These are phyloP conservation scores for Pherbina coryleti DNA, from an alignment of 2,888 invertebrate genomes.

Conservation along the genomic window DNA sequence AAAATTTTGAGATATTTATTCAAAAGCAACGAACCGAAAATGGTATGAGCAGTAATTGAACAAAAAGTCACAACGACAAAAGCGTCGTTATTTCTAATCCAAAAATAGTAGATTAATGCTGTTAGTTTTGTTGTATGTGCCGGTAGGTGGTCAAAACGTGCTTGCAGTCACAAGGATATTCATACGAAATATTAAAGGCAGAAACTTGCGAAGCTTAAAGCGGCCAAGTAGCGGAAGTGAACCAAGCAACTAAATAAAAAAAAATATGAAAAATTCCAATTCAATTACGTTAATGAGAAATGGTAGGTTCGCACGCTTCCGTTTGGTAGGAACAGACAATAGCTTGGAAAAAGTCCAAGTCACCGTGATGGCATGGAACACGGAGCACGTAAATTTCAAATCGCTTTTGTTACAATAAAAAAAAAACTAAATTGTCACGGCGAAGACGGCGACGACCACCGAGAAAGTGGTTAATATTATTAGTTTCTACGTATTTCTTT, in stretches of 20 bases:
- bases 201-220: too few relatives aligned
- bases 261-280: background rate
- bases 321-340: background rate
- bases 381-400: too few relatives aligned
- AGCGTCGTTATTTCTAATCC: background rate
- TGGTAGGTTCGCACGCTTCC: background rate
- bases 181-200: background rate
- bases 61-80: background rate
- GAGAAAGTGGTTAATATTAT: too few relatives aligned
- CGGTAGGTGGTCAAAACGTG: background rate
- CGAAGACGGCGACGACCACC: too few relatives aligned
- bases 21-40: background rate
- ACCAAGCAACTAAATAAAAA: background rate
- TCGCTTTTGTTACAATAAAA: too few relatives aligned
- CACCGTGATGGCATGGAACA: too few relatives aligned
- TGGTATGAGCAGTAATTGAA: background rate
- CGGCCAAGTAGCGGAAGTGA: background rate
- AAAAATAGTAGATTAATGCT: background rate
- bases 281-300: background rate
- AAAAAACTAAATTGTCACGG: too few relatives aligned
- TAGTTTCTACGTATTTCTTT: too few relatives aligned
- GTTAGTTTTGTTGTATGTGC: background rate
- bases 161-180: background rate
- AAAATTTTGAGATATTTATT: slow-evolving; percentile 2
- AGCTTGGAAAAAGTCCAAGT: background rate